Evolutionary conservation across 2,797 vertebrate species (phyloP).

Genomic region (Discoglossus pictus): DNA sequence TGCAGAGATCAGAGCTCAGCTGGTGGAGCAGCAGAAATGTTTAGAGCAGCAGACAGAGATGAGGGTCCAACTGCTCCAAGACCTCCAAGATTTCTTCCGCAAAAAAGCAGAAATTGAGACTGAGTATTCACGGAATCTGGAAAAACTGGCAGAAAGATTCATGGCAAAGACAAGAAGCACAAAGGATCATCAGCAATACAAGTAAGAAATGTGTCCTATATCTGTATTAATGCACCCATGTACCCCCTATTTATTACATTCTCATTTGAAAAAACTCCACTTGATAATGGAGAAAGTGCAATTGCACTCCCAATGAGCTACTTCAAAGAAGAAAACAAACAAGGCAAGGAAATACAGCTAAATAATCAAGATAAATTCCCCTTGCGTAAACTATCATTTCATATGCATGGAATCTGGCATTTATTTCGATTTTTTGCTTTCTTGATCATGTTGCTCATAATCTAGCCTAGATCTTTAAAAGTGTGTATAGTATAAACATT

Average conservation of each 20-base stretch:
- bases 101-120: constrained; percentile 98
- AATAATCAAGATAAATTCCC: not conserved
- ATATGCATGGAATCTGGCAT: too few species aligned
- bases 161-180: constrained; percentile 99
- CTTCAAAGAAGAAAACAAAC: too few species aligned
- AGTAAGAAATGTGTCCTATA: constrained; percentile 72
- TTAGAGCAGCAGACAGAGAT: constrained; percentile 97
- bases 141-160: constrained; percentile 95
- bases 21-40: constrained; percentile 97
- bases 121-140: constrained; percentile 95
- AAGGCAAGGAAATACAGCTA: too few species aligned
- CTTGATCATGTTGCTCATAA: too few species aligned
- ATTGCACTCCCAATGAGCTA: too few species aligned
- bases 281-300: too few species aligned
- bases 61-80: constrained; percentile 94
- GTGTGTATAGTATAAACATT: too few species aligned
- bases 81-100: constrained; percentile 98
- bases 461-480: too few species aligned
- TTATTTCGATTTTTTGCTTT: too few species aligned
- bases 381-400: too few species aligned
- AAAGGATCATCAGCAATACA: constrained; percentile 96
- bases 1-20: constrained; percentile 91
- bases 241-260: too few species aligned
- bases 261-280: too few species aligned
- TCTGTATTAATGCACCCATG: not conserved